Conservation (phyloP, 2,113 vertebrate genomes). For the Leucopternis melanops region DNA sequence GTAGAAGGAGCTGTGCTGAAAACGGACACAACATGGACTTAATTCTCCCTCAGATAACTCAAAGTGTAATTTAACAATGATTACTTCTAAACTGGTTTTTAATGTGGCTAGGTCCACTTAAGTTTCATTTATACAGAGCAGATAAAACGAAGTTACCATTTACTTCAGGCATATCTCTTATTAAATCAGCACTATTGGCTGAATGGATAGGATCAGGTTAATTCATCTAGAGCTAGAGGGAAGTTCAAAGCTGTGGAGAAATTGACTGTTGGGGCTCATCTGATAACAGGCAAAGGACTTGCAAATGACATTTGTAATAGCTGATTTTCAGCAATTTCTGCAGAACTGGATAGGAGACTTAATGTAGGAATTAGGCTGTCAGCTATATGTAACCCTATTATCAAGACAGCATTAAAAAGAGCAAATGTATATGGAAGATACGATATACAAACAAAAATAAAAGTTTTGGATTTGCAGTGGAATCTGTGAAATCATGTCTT, state of each 20-base stretch:
- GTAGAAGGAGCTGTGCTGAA: background rate
- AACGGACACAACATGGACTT: background rate
- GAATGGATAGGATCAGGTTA: background rate
- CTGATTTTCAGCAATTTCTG: constrained; percentile 26
- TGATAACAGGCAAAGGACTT: constrained; percentile 46
- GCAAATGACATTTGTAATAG: constrained; percentile 41
- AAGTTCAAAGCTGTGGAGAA: constrained; percentile 42
- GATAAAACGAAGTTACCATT: constrained; percentile 15
- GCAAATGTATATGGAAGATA: background rate
- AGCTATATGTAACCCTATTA: background rate
- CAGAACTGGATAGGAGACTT: background rate
- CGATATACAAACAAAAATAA: background rate
- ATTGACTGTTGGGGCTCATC: constrained; percentile 30
- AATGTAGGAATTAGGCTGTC: background rate
- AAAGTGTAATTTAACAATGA: background rate
- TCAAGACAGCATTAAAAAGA: background rate
- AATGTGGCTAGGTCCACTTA: background rate
- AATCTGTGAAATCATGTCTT: background rate
- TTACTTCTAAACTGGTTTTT: background rate
- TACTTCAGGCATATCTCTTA: background rate
- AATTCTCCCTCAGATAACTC: background rate
- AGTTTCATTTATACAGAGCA: background rate
- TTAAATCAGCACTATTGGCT: constrained; percentile 9
- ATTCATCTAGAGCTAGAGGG: constrained; percentile 8
- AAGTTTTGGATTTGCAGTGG: background rate